Percentiles rank a stretch among this genome's conserved stretches.
Evolutionary conservation across 2,797 vertebrate species (phyloP).

Genomic region (Buceros bicornis): DNA sequence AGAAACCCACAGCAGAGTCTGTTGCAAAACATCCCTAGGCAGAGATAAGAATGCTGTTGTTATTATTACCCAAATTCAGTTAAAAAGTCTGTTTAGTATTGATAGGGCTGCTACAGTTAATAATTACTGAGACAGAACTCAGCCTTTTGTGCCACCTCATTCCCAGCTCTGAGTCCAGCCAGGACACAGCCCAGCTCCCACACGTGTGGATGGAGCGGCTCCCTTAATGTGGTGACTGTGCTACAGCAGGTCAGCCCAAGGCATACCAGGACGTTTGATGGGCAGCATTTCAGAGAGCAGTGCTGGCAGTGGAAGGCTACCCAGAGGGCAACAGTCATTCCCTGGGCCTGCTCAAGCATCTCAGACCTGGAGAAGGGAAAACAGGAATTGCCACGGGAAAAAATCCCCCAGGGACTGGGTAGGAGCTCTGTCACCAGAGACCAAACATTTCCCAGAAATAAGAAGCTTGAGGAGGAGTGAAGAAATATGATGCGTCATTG

Average conservation of each 20-base stretch:
- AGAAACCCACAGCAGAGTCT: background rate
- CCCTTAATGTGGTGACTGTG: background rate
- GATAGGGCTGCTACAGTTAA: background rate
- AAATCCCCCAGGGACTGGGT: background rate
- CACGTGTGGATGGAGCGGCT: accelerated
- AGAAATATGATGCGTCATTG: background rate
- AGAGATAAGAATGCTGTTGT: background rate
- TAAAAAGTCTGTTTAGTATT: background rate
- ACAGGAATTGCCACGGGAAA: background rate
- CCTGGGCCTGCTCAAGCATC: background rate
- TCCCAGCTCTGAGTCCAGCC: background rate
- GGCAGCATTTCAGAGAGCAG: background rate
- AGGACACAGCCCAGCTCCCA: background rate
- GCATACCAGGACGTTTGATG: accelerated
- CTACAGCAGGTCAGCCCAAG: accelerated
- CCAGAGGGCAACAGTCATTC: background rate
- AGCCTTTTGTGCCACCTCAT: background rate
- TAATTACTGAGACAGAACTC: background rate
- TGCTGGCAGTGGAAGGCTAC: background rate
- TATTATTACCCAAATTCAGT: background rate
- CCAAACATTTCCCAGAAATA: background rate
- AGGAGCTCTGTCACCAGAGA: background rate
- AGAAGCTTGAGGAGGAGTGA: background rate
- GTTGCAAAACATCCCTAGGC: background rate
- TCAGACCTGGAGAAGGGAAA: background rate